These are phyloP conservation scores for Liolophura sinensis DNA, from an alignment of 1,140 invertebrate genomes.

Conservation along the genomic window DNA sequence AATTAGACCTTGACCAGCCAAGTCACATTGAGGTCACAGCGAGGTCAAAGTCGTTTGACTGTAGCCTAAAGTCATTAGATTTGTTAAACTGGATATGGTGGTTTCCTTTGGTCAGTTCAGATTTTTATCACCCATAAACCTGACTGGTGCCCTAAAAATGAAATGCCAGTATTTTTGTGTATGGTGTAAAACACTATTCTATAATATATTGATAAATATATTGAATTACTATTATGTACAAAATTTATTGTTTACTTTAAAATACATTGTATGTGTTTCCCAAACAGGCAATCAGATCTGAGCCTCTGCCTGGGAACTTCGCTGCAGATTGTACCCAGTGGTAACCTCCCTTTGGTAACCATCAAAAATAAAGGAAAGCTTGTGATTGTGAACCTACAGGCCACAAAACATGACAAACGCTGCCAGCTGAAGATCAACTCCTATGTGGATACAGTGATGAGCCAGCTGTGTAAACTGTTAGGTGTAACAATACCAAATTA, in stretches of 20 bases:
- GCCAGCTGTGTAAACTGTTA: conserved; percentile 63
- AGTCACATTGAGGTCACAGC: too few species aligned
- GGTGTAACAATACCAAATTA: conserved; percentile 39
- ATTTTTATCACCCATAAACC: too few species aligned
- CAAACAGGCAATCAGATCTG: conserved; percentile 79
- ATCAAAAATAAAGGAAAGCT: conserved; percentile 87
- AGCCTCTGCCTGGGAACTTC: conserved; percentile 95
- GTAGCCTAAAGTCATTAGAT: background rate
- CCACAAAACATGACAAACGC: conserved; percentile 95
- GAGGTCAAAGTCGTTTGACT: too few species aligned
- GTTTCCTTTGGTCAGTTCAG: too few species aligned
- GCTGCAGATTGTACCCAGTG: conserved; percentile 96
- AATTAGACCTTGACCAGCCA: background rate
- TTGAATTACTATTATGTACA: background rate
- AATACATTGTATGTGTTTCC: too few species aligned
- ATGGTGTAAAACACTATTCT: too few species aligned
- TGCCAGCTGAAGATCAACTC: conserved; percentile 86
- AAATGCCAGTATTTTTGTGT: too few species aligned
- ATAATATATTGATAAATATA: background rate
- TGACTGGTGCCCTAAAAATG: too few species aligned
- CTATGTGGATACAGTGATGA: conserved; percentile 86
- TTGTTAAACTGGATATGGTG: too few species aligned
- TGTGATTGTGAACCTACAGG: conserved; percentile 95
- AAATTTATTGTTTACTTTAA: too few species aligned
- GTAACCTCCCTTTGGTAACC: conserved; percentile 86